A percentile compares a stretch with the other conserved stretches of the same genome.
These are phyloP conservation scores for Typhlichthys subterraneus DNA, from an alignment of 2,797 vertebrate species.

Conservation along the genomic window DNA sequence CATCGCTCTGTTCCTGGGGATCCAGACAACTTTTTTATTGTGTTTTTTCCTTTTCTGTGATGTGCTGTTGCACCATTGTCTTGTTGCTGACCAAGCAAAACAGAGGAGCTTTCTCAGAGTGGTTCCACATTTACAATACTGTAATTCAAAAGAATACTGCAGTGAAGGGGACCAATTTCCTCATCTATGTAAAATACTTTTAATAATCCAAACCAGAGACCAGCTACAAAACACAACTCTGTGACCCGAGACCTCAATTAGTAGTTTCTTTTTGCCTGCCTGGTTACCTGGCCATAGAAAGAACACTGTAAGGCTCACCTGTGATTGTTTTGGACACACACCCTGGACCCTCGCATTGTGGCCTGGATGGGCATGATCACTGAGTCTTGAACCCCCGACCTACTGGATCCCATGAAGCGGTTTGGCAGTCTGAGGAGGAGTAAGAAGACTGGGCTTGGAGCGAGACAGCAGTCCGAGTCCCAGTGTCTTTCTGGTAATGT, in stretches of 20 bases:
- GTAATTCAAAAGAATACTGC: neutral
- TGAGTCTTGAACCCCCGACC: conserved; percentile 51
- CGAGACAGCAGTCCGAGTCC: conserved; percentile 84
- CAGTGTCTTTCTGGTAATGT: conserved; percentile 85
- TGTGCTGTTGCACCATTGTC: conserved; percentile 17
- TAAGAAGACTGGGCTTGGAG: conserved; percentile 85
- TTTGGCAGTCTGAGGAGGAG: conserved; percentile 90
- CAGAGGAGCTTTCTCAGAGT: neutral
- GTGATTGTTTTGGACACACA: conserved; percentile 7
- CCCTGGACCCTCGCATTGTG: conserved; percentile 12
- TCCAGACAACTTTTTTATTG: conserved; percentile 4
- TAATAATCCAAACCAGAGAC: neutral
- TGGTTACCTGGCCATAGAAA: conserved; percentile 6
- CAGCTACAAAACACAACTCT: neutral
- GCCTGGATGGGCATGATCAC: conserved; percentile 74
- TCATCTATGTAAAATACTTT: conserved; percentile 3
- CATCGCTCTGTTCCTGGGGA: conserved; percentile 11
- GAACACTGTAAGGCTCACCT: conserved; percentile 30
- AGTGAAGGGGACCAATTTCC: conserved; percentile 1
- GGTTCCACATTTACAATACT: conserved; percentile 1
- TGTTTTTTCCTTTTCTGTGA: conserved; percentile 8
- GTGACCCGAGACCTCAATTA: neutral
- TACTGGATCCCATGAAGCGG: conserved; percentile 87
- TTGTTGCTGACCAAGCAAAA: neutral
- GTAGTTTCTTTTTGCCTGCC: neutral